Evolutionary conservation across 53 echinoderm and acorn worm species (phyloP).

Genomic region (Luidia sarsii): DNA sequence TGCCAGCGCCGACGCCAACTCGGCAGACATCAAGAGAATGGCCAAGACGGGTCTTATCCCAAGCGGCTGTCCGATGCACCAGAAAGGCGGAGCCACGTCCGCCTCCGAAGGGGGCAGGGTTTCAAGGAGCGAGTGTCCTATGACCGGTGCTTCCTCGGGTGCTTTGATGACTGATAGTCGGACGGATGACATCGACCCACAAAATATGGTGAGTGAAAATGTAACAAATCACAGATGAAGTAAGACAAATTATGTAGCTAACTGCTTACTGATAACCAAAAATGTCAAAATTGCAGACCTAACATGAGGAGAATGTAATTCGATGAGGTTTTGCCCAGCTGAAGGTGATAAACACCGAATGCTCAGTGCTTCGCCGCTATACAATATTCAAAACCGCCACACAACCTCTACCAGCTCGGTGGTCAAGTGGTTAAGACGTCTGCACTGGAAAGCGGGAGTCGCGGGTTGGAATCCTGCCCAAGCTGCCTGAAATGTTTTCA

Average conservation of each 20-base stretch:
- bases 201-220: constrained; percentile 73
- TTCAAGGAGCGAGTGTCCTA: constrained; percentile 83
- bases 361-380: too few relatives aligned
- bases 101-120: constrained; percentile 40
- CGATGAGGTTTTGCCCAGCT: too few relatives aligned
- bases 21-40: constrained; percentile 15
- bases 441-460: too few relatives aligned
- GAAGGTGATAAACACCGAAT: too few relatives aligned
- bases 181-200: constrained; percentile 83
- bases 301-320: too few relatives aligned
- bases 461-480: too few relatives aligned
- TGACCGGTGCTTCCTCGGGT: constrained; percentile 58
- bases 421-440: too few relatives aligned
- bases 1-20: background rate
- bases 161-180: constrained; percentile 53
- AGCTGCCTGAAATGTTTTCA: too few relatives aligned
- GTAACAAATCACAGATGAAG: background rate
- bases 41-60: constrained; percentile 18
- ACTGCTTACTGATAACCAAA: background rate
- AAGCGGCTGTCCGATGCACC: constrained; percentile 74
- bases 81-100: constrained; percentile 17
- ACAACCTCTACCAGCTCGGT: too few relatives aligned
- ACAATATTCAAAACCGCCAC: too few relatives aligned
- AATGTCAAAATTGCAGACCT: too few relatives aligned
- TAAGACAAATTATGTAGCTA: background rate